A percentile compares a stretch with the other conserved stretches of the same genome.
phyloP scores from a whole-genome alignment of 1,140 invertebrate species.

The Drosophila dunni region DNA sequence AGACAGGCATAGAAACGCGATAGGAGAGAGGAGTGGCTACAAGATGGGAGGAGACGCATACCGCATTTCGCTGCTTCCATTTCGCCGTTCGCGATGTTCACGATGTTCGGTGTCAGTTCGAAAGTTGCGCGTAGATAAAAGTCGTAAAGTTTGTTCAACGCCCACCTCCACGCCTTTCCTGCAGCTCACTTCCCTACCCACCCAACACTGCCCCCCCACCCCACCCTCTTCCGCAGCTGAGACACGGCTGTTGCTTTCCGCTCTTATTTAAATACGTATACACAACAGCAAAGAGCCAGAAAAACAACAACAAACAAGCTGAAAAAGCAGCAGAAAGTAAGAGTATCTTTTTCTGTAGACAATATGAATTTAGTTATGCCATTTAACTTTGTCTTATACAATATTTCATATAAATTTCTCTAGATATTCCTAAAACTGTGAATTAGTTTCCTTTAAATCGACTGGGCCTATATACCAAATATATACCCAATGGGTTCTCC shows the following conservation, averaged over 20 bases:
- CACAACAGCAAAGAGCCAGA: not conserved
- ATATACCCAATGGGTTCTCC: no score
- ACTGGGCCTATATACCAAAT: no score
- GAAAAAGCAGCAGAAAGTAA: no score
- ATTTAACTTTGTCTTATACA: no score
- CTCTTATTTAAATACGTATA: conserved; percentile 45
- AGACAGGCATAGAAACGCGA: not conserved
- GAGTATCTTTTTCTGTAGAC: no score
- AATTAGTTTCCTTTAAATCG: no score
- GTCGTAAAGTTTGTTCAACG: conserved; percentile 68
- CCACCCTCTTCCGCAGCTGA: conserved; percentile 9
- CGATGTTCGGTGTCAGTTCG: conserved; percentile 31
- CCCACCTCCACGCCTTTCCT: not conserved
- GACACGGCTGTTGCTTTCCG: conserved; percentile 46
- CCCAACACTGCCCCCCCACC: no score
- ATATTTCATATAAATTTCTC: no score
- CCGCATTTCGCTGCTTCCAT: not conserved
- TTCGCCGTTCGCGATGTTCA: not conserved
- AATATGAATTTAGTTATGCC: no score
- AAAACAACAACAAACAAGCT: not conserved
- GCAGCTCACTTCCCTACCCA: not conserved
- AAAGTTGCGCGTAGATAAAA: conserved; percentile 73
- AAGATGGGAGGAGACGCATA: not conserved
- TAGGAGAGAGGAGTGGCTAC: no score
- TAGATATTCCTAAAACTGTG: no score